These are phyloP conservation scores for Pogonomyrmex barbatus DNA, from an alignment of 1,140 invertebrate genomes.

Conservation along the genomic window DNA sequence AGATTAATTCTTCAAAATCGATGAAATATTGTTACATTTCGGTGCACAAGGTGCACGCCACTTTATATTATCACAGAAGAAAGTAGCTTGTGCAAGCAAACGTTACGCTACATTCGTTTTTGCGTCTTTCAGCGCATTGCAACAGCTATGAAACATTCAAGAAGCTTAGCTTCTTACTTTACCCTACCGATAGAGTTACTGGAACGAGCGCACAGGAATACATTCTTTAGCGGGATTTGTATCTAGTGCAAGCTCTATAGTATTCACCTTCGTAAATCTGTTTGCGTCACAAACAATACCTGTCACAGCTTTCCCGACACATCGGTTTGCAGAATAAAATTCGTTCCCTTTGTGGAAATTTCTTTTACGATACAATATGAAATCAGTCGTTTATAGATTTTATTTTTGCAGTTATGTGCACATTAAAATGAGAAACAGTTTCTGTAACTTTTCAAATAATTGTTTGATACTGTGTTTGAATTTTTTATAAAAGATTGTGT, in stretches of 20 bases:
- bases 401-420: neutral
- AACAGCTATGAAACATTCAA: constrained; percentile 59
- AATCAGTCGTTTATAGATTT: neutral
- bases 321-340: constrained; percentile 4
- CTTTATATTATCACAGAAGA: constrained; percentile 5
- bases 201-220: neutral
- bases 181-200: constrained; percentile 25
- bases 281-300: constrained; percentile 26
- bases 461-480: neutral
- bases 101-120: neutral
- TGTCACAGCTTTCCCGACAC: neutral
- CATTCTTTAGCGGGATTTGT: constrained; percentile 48
- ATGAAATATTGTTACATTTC: neutral
- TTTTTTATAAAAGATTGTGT: neutral
- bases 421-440: neutral
- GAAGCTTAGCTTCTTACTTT: constrained; percentile 44
- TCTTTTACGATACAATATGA: neutral
- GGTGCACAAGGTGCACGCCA: neutral
- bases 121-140: constrained; percentile 28
- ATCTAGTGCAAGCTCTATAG: neutral
- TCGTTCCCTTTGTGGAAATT: neutral
- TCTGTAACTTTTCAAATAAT: neutral
- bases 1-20: neutral
- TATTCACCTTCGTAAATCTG: constrained; percentile 1
- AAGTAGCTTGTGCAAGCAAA: neutral